Evolutionary conservation across 2,888 invertebrate genomes (phyloP), one percentile per base, ranked within the genome.

Genomic region (Agelastica alni): DNA sequence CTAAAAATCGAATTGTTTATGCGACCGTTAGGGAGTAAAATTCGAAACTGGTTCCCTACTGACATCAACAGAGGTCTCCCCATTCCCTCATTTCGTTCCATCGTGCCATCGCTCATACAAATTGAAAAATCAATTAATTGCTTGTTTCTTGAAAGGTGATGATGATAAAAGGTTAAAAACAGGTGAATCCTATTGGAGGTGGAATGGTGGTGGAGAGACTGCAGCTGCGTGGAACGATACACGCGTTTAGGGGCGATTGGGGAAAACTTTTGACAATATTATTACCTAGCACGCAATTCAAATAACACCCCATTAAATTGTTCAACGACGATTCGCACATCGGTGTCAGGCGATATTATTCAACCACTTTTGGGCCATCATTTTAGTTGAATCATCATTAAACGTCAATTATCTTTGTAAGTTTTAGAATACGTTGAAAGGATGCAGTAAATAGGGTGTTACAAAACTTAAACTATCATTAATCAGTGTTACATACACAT

Each of bases 1-100:
- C 32, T 5, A 31, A 20, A 49, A 49, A 49, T 49, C 49, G 49
- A 49, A 42, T 41, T 49, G 41, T 49, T 49, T 41, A 49, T 42
- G 12, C 9, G 12, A 16, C 12, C 9, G 18, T n/a, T n/a, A 48
- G 17, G 14, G n/a, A 41, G 31, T 20, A 31, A 41, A 41, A 49
- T 49, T 20, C 16, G 32, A 45, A 45, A 49, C 32, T 42, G 31
- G 20, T 45, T 45, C 32, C 45, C 45, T 45, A 4, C 45, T 10
- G 14, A 31, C 9, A 37, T 46, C 46, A 37, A 46, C 46, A 46
- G 46, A 46, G 46, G 46, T 36, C 46, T 46, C 46, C 18, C 12
- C 37, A 10, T 1, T 39, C 18, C 10, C 39, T 17, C 12, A 26
- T 18, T 45, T 45, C 12, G 34, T 9, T 16, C 17, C 14, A 6